phyloP scores from a whole-genome alignment of 37 sponge, comb jelly and placozoan species.

The Lycopodina hypogea region DNA sequence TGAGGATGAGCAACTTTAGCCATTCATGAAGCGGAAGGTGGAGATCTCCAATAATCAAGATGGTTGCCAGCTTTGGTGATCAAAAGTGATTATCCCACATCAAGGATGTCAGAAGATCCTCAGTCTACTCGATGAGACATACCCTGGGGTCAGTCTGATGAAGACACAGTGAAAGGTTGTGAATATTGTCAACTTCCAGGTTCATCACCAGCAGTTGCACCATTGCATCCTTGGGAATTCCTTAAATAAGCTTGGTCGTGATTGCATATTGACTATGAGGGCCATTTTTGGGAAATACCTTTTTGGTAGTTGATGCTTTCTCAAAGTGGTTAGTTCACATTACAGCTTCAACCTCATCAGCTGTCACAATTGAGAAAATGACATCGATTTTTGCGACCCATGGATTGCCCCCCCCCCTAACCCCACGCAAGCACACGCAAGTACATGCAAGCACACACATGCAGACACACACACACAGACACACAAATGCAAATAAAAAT shows the following conservation, averaged over 20 bases:
- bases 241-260: neutral
- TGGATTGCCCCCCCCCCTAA: neutral
- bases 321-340: neutral
- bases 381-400: neutral
- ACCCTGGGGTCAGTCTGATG: neutral
- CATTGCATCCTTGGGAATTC: too few species aligned
- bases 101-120: neutral
- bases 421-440: too few species aligned
- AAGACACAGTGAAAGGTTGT: too few species aligned
- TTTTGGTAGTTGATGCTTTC: neutral
- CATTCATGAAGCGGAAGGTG: neutral
- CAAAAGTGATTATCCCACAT: too few species aligned
- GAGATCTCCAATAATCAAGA: slow-evolving; percentile 6
- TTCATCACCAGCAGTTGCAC: too few species aligned
- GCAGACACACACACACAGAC: too few species aligned
- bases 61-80: neutral
- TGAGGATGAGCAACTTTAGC: neutral
- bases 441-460: too few species aligned
- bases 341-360: neutral
- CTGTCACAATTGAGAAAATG: neutral
- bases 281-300: neutral
- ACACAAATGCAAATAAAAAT: too few species aligned
- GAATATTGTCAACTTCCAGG: neutral
- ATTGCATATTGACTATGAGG: neutral
- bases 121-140: neutral